Evolutionary conservation across 2,797 vertebrate genomes (phyloP).

Genomic region (Sebastes cheni): DNA sequence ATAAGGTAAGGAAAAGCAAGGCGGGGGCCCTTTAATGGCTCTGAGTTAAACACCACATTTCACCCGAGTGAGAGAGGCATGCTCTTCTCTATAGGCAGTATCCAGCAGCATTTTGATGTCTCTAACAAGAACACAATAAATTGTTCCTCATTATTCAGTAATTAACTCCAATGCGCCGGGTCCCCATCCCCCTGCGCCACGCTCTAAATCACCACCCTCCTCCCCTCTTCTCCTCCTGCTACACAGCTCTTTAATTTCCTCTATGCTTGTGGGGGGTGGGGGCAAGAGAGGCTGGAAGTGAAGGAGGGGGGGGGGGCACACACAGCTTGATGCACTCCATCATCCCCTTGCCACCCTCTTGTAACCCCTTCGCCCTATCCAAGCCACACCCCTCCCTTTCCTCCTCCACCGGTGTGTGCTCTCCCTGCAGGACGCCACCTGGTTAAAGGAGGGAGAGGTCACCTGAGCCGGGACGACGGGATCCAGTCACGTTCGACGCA

Average conservation of each 20-base stretch:
- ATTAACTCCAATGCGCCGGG: slow-evolving; percentile 85
- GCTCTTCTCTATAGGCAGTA: slow-evolving; percentile 64
- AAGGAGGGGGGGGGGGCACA: slow-evolving; percentile 37
- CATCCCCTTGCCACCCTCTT: slow-evolving; percentile 75
- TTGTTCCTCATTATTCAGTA: slow-evolving; percentile 91
- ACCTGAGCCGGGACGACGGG: slow-evolving; percentile 39
- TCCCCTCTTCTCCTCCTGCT: slow-evolving; percentile 75
- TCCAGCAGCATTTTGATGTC: slow-evolving; percentile 83
- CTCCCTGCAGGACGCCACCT: slow-evolving; percentile 57
- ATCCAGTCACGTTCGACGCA: slow-evolving; percentile 28
- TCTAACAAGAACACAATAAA: slow-evolving; percentile 91
- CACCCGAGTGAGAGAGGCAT: slow-evolving; percentile 44
- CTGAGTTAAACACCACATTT: slow-evolving; percentile 62
- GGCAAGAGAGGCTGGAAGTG: slow-evolving; percentile 50
- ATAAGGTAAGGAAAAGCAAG: slow-evolving; percentile 40
- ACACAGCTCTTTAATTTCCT: slow-evolving; percentile 86
- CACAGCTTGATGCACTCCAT: slow-evolving; percentile 80
- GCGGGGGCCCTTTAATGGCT: slow-evolving; percentile 57
- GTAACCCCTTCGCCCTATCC: slow-evolving; percentile 58
- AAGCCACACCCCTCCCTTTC: slow-evolving; percentile 37
- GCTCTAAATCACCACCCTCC: slow-evolving; percentile 82
- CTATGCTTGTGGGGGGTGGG: slow-evolving; percentile 77
- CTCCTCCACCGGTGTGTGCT: slow-evolving; percentile 34
- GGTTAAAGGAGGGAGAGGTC: slow-evolving; percentile 51
- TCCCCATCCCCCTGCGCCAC: slow-evolving; percentile 77